A percentile compares a stretch with the other conserved stretches of the same genome.
phyloP scores from a whole-genome alignment of 2,888 invertebrate genomes.

The Pteria penguin region DNA sequence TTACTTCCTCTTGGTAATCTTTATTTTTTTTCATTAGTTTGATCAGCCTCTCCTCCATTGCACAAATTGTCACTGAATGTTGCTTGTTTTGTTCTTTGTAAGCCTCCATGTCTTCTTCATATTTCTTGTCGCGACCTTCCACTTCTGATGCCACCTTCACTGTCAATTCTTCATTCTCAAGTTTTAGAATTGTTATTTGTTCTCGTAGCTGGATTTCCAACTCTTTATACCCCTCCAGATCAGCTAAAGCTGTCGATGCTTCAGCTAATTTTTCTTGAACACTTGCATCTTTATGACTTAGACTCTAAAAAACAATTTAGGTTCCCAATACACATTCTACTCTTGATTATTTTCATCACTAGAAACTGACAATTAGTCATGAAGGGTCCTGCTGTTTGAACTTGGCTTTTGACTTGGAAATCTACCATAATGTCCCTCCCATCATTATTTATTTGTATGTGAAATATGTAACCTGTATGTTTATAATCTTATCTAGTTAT shows the following conservation, averaged over 20 bases:
- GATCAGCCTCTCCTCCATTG: constrained; percentile 77
- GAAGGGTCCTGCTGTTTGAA: too few relatives aligned
- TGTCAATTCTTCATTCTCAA: constrained; percentile 51
- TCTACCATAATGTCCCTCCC: too few relatives aligned
- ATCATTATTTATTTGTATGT: too few relatives aligned
- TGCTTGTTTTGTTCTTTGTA: constrained; percentile 79
- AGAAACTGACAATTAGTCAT: too few relatives aligned
- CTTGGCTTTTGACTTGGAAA: too few relatives aligned
- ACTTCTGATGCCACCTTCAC: constrained; percentile 57
- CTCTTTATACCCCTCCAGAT: constrained; percentile 66
- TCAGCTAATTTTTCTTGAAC: constrained; percentile 64
- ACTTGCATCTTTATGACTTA: constrained; percentile 69
- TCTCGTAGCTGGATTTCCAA: constrained; percentile 66
- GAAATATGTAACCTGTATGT: too few relatives aligned
- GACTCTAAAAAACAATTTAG: constrained; percentile 56
- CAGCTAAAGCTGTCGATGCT: constrained; percentile 64
- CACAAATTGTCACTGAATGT: constrained; percentile 79
- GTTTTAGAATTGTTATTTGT: constrained; percentile 59
- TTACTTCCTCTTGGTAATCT: constrained; percentile 71
- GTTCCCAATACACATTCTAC: too few relatives aligned
- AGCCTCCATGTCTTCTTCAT: constrained; percentile 62
- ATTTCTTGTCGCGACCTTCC: constrained; percentile 56
- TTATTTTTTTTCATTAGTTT: constrained; percentile 77
- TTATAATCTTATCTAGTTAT: too few relatives aligned
- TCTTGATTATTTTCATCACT: too few relatives aligned